Base-by-base conservation (phyloP, 1,140 invertebrate genomes). In the Ceratitis capitata region DNA sequence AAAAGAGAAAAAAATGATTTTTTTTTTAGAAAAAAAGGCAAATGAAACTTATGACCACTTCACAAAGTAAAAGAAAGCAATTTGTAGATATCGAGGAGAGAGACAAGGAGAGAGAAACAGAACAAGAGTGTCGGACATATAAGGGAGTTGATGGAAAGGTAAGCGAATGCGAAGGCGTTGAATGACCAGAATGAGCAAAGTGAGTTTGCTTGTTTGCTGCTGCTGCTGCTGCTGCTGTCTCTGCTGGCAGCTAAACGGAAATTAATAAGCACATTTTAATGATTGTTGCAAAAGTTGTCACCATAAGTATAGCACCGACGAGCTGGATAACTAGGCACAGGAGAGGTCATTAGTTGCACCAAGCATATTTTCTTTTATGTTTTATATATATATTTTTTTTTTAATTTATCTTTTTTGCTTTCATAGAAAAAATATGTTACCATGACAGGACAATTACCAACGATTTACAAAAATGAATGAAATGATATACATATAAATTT, bases 211-310 rank as follows among this genome's bases (percentile, higher is more conserved):
- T n/a, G n/a, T n/a, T n/a, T n/a, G n/a, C n/a, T n/a, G n/a, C n/a
- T n/a, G n/a, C n/a, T n/a, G n/a, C n/a, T n/a, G n/a, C n/a, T n/a
- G n/a, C n/a, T n/a, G n/a, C n/a, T n/a, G n/a, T n/a, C n/a, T n/a
- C n/a, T n/a, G n/a, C n/a, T 39, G 69, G n/a, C 69, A 12, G 45
- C 69, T 78, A 78, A 78, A 78, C 69, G 69, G 69, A 78, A 78
- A 78, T 78, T 78, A 78, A 78, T 78, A 78, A 78, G 69, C 69
- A 78, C 69, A 69, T 78, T 78, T 39, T 78, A 78, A 78, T 78
- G 69, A 78, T 78, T 78, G 35, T 78, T 45, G 39, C 69, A 47
- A 78, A 69, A 78, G n/a, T 78, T 78, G 23, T 47, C 69, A 39
- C 19, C 69, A 78, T 45, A n/a, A n/a, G n/a, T n/a, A 78, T 45